A percentile compares a stretch with the other conserved stretches of the same genome.
Evolutionary conservation across 1,140 invertebrate genomes (phyloP).

Genomic region (Achroia grisella): DNA sequence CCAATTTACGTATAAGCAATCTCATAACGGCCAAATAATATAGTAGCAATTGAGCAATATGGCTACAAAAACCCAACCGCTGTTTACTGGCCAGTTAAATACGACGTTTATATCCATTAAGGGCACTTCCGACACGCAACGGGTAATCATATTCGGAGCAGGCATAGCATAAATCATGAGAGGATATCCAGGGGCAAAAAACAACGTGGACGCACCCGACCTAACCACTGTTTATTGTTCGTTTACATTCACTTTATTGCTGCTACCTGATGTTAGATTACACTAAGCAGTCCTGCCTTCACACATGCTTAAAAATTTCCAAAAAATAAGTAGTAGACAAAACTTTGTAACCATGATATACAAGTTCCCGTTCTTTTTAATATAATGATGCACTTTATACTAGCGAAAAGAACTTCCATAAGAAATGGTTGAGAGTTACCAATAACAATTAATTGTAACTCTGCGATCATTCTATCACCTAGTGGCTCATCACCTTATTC

Average conservation of each 20-base stretch:
- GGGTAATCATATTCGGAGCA: slow-evolving; percentile 66
- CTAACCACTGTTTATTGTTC: slow-evolving; percentile 44
- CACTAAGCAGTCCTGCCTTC: too few relatives aligned
- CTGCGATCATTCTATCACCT: too few relatives aligned
- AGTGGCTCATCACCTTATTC: too few relatives aligned
- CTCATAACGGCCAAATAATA: background rate
- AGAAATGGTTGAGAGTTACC: too few relatives aligned
- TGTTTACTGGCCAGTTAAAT: slow-evolving; percentile 47
- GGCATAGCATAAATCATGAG: slow-evolving; percentile 63
- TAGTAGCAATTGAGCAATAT: background rate
- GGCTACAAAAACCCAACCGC: too few relatives aligned
- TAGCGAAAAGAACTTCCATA: too few relatives aligned
- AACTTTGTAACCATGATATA: too few relatives aligned
- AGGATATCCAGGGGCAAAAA: slow-evolving; percentile 55
- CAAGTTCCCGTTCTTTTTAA: too few relatives aligned
- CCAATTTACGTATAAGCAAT: background rate
- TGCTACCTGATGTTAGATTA: background rate
- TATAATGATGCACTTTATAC: too few relatives aligned
- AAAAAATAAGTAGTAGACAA: too few relatives aligned
- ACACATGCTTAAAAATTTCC: too few relatives aligned
- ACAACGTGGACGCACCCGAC: slow-evolving; percentile 39
- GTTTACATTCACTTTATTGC: slow-evolving; percentile 4
- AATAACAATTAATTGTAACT: too few relatives aligned
- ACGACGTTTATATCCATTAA: slow-evolving; percentile 67
- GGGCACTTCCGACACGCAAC: slow-evolving; percentile 55